A percentile compares a stretch with the other conserved stretches of the same genome.
These are phyloP conservation scores for Mactra quadrangularis DNA, from an alignment of 1,140 invertebrate species.

Conservation along the genomic window DNA sequence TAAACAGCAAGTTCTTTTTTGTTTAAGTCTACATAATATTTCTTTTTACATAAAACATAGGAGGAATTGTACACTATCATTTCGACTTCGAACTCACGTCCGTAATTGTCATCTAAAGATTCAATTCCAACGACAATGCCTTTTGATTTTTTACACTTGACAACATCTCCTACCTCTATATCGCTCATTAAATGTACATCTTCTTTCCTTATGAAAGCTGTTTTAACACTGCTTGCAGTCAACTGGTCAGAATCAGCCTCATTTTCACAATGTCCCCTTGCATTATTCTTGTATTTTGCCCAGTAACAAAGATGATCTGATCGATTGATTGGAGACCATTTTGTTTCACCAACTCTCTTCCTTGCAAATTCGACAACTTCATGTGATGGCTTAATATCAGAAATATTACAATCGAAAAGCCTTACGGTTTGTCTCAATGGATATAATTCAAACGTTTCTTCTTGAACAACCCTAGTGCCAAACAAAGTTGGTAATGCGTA, in stretches of 20 bases:
- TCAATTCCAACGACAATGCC: constrained; percentile 6
- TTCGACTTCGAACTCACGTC: constrained; percentile 11
- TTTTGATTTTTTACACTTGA: background rate
- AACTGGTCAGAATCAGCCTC: background rate
- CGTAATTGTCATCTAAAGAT: background rate
- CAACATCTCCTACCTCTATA: constrained; percentile 10
- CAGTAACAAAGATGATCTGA: constrained; percentile 46
- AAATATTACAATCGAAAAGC: constrained; percentile 6
- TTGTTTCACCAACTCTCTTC: constrained; percentile 25
- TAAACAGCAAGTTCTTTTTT: constrained; percentile 9
- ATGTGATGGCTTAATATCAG: background rate
- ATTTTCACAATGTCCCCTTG: background rate
- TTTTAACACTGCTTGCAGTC: background rate
- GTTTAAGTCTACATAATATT: constrained; percentile 6
- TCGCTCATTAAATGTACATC: constrained; percentile 11
- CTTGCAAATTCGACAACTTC: background rate
- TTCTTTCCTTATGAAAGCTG: background rate
- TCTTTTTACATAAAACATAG: background rate
- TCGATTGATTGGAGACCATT: constrained; percentile 16
- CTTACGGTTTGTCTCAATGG: background rate
- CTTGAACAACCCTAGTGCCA: background rate
- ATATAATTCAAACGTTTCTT: background rate
- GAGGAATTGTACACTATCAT: background rate
- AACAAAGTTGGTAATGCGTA: background rate
- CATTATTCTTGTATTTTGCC: constrained; percentile 8